phyloP scores from a whole-genome alignment of 64 coral and sea anemone species.

The Catalaphyllia jardinei region DNA sequence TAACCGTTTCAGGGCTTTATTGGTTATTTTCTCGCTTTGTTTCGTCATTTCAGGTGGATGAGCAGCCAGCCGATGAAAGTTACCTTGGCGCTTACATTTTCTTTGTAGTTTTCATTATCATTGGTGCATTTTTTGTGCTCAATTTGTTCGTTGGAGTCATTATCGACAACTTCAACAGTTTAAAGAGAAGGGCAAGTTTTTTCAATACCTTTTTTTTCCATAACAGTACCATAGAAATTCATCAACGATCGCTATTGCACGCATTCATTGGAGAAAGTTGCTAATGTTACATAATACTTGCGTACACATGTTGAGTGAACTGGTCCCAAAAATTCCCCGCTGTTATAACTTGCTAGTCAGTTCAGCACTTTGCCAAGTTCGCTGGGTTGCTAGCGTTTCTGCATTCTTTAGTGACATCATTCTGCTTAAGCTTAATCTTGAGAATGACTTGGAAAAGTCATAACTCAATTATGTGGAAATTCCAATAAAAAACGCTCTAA shows the following conservation, averaged over 20 bases:
- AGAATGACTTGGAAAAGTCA: no score
- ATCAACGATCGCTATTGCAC: no score
- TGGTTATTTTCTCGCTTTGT: neutral
- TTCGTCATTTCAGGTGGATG: slow-evolving; percentile 21
- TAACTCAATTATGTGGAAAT: no score
- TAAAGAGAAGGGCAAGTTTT: slow-evolving; percentile 55
- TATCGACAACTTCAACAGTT: slow-evolving; percentile 78
- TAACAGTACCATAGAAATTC: neutral
- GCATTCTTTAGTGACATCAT: no score
- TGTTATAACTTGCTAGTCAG: no score
- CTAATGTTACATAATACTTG: no score
- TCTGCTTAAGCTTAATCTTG: no score
- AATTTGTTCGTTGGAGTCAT: slow-evolving; percentile 85
- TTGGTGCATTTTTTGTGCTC: slow-evolving; percentile 77
- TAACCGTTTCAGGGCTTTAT: neutral
- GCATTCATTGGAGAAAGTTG: no score
- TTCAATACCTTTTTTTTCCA: neutral
- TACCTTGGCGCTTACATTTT: slow-evolving; percentile 54
- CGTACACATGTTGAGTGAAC: no score
- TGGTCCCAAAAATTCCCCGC: no score
- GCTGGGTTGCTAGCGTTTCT: no score
- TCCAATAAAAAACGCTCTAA: neutral
- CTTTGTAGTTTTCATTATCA: slow-evolving; percentile 72
- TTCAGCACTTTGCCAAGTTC: no score
- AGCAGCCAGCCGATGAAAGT: slow-evolving; percentile 59